These are phyloP conservation scores for Aphaenogaster ashmeadi DNA, from an alignment of 1,140 invertebrate species.

Conservation along the genomic window DNA sequence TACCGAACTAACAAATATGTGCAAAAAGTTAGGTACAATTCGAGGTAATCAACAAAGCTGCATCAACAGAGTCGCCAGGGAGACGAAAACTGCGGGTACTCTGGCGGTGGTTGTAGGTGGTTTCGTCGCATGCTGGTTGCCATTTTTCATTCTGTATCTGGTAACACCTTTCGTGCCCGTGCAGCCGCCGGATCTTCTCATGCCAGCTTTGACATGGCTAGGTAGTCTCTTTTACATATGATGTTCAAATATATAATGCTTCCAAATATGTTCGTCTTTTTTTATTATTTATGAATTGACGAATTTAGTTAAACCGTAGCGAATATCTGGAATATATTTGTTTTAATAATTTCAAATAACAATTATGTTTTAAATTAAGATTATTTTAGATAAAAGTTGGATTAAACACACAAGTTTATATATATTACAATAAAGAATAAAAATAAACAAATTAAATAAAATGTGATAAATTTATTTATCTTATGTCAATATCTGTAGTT, in stretches of 20 bases:
- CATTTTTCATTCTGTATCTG: conserved; percentile 96
- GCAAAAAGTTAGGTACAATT: conserved; percentile 73
- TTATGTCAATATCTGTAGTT: background rate
- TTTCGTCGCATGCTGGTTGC: conserved; percentile 96
- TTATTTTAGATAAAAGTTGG: conserved; percentile 1
- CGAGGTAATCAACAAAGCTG: conserved; percentile 79
- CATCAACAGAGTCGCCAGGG: conserved; percentile 86
- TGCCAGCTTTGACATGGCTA: conserved; percentile 95
- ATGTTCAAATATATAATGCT: background rate
- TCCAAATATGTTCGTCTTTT: background rate
- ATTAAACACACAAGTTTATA: background rate
- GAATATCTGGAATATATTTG: background rate
- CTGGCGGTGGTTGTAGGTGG: conserved; percentile 96
- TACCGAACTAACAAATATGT: conserved; percentile 64
- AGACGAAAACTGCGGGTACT: conserved; percentile 96
- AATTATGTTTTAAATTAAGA: background rate
- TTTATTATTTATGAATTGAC: background rate
- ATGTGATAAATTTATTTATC: background rate
- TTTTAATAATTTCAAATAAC: conserved; percentile 3
- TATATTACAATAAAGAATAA: background rate
- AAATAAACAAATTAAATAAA: background rate
- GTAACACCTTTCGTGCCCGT: conserved; percentile 91
- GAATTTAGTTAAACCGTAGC: background rate
- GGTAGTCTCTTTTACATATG: conserved; percentile 85
- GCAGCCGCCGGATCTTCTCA: conserved; percentile 87